Percentiles rank a stretch among this genome's conserved stretches.
These are phyloP conservation scores for Ceyx margarethae DNA, from an alignment of 2,113 vertebrate species.

Conservation along the genomic window DNA sequence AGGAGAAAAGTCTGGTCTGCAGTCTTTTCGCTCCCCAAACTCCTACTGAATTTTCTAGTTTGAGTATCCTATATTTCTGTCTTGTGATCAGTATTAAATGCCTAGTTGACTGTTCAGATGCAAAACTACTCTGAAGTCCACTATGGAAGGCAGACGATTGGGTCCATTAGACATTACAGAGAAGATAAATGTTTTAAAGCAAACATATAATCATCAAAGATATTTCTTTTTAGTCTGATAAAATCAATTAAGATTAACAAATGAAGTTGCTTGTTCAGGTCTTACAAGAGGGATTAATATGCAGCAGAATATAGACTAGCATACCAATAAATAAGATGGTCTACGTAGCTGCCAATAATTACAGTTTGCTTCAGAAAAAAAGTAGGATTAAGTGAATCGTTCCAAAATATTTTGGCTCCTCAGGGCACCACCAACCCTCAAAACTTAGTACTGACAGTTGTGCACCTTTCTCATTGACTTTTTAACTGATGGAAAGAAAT, in stretches of 20 bases:
- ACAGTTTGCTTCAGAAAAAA: not conserved
- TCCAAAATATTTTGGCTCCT: not conserved
- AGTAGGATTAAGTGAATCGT: not conserved
- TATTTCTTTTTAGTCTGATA: not conserved
- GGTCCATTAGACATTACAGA: not conserved
- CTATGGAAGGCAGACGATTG: accelerated
- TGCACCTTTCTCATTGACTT: not conserved
- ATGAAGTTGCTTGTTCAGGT: not conserved
- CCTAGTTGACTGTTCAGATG: not conserved
- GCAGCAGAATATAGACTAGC: not conserved
- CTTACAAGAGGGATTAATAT: not conserved
- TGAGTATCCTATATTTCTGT: not conserved
- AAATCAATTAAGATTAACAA: not conserved
- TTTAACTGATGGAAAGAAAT: not conserved
- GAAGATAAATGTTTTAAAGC: not conserved
- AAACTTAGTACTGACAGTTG: not conserved
- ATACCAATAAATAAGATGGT: not conserved
- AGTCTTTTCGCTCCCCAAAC: not conserved
- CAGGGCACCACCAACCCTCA: not conserved
- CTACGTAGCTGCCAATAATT: not conserved
- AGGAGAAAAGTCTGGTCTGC: not conserved
- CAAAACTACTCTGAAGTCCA: not conserved
- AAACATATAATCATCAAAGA: not conserved
- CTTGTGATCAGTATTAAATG: not conserved
- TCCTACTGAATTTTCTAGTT: not conserved